Evolutionary conservation across 2,797 vertebrate genomes (phyloP), one percentile per base, ranked within the genome.

Genomic region (Melanotaenia nigrans): DNA sequence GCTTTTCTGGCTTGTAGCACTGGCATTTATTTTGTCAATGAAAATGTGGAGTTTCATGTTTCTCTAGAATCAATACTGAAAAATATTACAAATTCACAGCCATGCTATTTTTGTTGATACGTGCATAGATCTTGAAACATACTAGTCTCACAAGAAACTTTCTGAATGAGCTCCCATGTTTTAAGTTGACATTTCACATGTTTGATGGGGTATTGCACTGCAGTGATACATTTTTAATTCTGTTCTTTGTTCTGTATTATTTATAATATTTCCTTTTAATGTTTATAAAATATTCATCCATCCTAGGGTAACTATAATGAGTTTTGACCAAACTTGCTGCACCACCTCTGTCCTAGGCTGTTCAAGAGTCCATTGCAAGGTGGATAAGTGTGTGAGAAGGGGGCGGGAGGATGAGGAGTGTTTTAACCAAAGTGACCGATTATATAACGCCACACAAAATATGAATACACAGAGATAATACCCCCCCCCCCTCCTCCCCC

Each of bases 351-450:
- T 73, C 79, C 62, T 75, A 54, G 70, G 54, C 62, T 73, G 67
- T 45, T 73, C 59, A 66, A 56, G 65, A 78, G 65, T 30, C 63
- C 61, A 68, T 73, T 76, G 36, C 5, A 18, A 10, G 55, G 47
- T 36, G 22, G 20, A 56, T 57, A 42, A 16, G 69, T 58, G 58
- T 65, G 33, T n/a, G 22, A 18, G 30, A 28, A 42, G 42, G 13
- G 53, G 32, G 60, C 5, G 25, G 47, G 25, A 10, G 25, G 28
- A 32, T 20, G 40, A 35, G 35, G 10, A 32, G 35, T 13, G 55
- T 47, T 69, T 73, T 64, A 36, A 28, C 67, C 53, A 66, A 80
- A 80, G 77, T 77, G 51, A 78, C 66, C 20, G 22, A 67, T 87
- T 86, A 78, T 51, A 69, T 83, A 89, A 87, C 65, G 70, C 3